Base-by-base conservation (phyloP, 2,113 vertebrate species). In the Poecilia latipinna region DNA sequence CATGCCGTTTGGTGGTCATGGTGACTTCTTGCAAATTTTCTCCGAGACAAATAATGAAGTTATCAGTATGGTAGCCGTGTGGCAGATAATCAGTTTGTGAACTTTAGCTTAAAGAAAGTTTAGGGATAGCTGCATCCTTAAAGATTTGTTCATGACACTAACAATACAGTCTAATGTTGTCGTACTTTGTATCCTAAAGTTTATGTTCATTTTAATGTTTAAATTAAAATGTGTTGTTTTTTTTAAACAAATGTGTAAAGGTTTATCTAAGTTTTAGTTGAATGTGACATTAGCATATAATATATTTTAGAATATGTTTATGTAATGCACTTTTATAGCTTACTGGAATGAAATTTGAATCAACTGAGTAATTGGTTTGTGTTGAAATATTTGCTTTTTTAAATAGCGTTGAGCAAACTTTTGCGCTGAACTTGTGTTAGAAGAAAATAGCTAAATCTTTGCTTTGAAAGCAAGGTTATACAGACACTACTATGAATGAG, bases 1-100 rank as follows among this genome's bases (percentile, higher is more conserved):
- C 90, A 86, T 90, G 68, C 79, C 71, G 86, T 91, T 86, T 83
- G 65, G 67, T 80, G 74, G 71, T 61, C 85, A 78, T 28, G 74
- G 78, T 67, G 79, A 87, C 83, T 77, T 84, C 83, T 63, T 75
- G 39, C 65, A 87, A 61, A 79, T 83, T 75, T 72, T 75, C 28
- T 72, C 70, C 69, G 74, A 44, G 73, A 80, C 64, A 83, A 82
- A 72, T 79, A 89, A 86, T 82, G 32, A 76, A 77, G 69, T 71
- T 62, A 74, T 89, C 80, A 77, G 75, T 71, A 78, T 71, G 73
- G 70, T 66, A 42, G 79, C 75, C 70, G 65, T 86, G 78, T 90
- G 84, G 70, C 72, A 7, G 65, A 57, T 28, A 61, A 61, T 4
- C 44, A 35, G 33, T 77, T 69, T 67, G 7, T 72, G 72, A 70